Base-by-base conservation (phyloP, 2,797 vertebrate species). In the Gephyroberyx darwinii region DNA sequence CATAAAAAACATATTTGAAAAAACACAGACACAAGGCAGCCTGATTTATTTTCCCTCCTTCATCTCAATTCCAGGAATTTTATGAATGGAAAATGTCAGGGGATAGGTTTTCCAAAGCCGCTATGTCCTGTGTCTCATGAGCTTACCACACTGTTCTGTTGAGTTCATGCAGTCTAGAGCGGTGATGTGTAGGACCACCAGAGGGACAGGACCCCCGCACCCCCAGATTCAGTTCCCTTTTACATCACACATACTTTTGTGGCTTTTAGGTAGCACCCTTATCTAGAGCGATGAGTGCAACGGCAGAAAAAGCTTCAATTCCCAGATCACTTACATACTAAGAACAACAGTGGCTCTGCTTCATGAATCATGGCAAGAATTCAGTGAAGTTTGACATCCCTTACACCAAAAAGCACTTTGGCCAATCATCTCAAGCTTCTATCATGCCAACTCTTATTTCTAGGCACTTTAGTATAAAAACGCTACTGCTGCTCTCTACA, bases 31-130 rank as follows among this genome's bases (percentile, higher is more conserved):
- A 82, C 71, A 66, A 78, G 80, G 69, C 73, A 79, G 87, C 65
- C 84, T 82, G 86, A 90, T 90, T 89, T 88, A 86, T 84, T 89
- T 80, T 74, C 86, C 86, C 77, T 85, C 82, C 80, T 75, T 82
- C 75, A 84, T 88, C 80, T 84, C 86, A 80, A 87, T 82, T 92
- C 88, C 87, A 86, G 83, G 84, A 90, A 85, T 89, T 90, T 92
- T 92, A 92, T 92, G 88, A 92, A 91, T 91, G 92, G 91, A 91
- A 93, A 91, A 91, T 90, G 84, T 92, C 80, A 85, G 86, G 61
- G 73, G 80, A 88, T 84, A 60, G 84, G 73, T 88, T 90, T 91
- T 91, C 87, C 91, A 89, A 85, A 91, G 86, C 87, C 67, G 41
- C 80, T 80, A 83, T 69, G 78, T 76, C 75, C 81, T 65, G 71